Evolutionary conservation across 2,797 vertebrate species (phyloP).

Genomic region (Lophotriccus pileatus): DNA sequence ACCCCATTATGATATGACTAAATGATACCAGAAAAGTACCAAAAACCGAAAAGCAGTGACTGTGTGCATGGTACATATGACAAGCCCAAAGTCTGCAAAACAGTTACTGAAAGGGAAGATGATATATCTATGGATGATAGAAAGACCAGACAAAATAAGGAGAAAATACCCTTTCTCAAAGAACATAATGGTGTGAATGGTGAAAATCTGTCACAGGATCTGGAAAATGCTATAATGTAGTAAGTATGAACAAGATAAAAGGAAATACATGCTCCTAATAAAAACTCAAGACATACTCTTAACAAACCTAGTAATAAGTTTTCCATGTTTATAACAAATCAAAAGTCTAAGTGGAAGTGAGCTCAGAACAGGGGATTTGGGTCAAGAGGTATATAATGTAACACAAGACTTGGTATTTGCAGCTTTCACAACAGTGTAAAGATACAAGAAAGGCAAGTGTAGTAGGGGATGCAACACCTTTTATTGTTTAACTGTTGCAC

Average conservation of each 20-base stretch:
- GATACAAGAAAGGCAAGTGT: background rate
- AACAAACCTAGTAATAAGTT: background rate
- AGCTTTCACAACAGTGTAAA: background rate
- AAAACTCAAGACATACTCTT: background rate
- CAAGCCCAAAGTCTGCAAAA: background rate
- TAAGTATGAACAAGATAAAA: background rate
- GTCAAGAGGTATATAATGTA: background rate
- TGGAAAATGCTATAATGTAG: background rate
- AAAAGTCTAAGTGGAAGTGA: background rate
- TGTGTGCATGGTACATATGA: background rate
- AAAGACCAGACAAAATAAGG: background rate
- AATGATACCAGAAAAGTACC: background rate
- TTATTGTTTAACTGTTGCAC: background rate
- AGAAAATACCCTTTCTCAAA: background rate
- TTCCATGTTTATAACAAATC: background rate
- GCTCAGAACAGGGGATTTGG: background rate
- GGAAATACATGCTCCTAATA: background rate
- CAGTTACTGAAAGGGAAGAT: background rate
- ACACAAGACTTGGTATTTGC: background rate
- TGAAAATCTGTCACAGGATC: background rate
- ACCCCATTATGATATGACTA: background rate
- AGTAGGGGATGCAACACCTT: background rate
- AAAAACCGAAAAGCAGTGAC: background rate
- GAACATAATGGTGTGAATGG: background rate
- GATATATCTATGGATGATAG: background rate